phyloP scores from a whole-genome alignment of 2,888 invertebrate species.

The Bruchidius siliquastri region DNA sequence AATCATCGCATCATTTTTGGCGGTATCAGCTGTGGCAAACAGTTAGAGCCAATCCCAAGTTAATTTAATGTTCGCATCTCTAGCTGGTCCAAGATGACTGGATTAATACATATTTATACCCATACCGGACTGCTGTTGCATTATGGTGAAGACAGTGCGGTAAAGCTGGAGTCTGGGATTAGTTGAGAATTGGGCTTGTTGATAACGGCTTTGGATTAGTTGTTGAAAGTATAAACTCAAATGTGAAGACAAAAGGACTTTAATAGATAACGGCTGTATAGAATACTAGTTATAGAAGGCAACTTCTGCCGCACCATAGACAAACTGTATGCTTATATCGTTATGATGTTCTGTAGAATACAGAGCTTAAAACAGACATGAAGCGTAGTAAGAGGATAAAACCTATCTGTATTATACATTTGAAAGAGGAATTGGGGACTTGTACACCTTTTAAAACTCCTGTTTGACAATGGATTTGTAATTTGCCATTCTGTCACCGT shows the following conservation, averaged over 20 bases:
- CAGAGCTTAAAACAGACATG: too few relatives aligned
- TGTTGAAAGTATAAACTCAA: neutral
- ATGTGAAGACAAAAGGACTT: neutral
- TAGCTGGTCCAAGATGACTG: neutral
- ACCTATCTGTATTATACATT: too few relatives aligned
- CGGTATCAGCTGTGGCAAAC: too few relatives aligned
- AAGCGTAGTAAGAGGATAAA: too few relatives aligned
- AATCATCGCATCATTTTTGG: too few relatives aligned
- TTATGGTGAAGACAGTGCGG: neutral
- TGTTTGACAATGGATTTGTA: too few relatives aligned
- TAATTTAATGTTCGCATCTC: neutral
- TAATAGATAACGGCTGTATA: neutral
- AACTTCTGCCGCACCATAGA: neutral
- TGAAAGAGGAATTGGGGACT: too few relatives aligned
- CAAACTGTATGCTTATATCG: too few relatives aligned
- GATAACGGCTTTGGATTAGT: neutral
- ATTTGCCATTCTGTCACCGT: too few relatives aligned
- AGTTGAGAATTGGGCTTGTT: neutral
- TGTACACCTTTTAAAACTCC: too few relatives aligned
- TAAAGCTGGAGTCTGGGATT: neutral
- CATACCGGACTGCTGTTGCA: neutral
- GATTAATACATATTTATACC: neutral
- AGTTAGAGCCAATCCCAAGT: too few relatives aligned
- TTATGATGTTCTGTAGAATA: too few relatives aligned
- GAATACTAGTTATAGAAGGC: neutral